These are phyloP conservation scores for Leptothorax acervorum DNA, from an alignment of 2,888 invertebrate genomes.

Conservation along the genomic window DNA sequence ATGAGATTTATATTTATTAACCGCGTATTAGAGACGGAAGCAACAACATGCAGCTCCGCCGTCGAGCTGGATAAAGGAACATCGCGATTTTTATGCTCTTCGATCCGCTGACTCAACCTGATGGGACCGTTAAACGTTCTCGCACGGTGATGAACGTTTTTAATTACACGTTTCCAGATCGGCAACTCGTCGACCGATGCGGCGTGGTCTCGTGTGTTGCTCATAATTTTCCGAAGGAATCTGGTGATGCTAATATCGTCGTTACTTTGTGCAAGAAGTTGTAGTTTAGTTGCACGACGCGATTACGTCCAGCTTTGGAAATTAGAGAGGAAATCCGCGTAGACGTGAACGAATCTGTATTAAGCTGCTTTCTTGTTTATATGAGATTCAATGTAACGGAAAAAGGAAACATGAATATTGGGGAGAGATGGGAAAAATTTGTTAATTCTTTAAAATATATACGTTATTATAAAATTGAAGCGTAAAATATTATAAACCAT, in stretches of 20 bases:
- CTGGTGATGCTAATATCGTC: conserved; percentile 14
- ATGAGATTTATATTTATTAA: conserved; percentile 61
- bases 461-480: background rate
- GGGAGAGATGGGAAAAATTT: background rate
- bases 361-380: background rate
- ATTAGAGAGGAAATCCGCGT: background rate
- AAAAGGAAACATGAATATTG: background rate
- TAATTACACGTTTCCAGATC: conserved; percentile 33
- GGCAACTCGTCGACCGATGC: background rate
- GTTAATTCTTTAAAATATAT: background rate
- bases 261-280: conserved; percentile 4
- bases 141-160: conserved; percentile 47
- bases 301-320: background rate
- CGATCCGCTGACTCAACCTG: background rate
- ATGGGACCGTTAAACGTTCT: conserved; percentile 9
- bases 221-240: conserved; percentile 18
- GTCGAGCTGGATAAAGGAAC: conserved; percentile 5
- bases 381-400: background rate
- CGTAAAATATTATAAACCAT: background rate
- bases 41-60: background rate
- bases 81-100: conserved; percentile 11
- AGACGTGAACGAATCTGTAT: background rate
- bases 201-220: background rate
- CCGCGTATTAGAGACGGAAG: background rate
- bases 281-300: background rate